A percentile compares a stretch with the other conserved stretches of the same genome.
These are phyloP conservation scores for Pluvianellus socialis DNA, from an alignment of 2,113 vertebrate species.

Conservation along the genomic window DNA sequence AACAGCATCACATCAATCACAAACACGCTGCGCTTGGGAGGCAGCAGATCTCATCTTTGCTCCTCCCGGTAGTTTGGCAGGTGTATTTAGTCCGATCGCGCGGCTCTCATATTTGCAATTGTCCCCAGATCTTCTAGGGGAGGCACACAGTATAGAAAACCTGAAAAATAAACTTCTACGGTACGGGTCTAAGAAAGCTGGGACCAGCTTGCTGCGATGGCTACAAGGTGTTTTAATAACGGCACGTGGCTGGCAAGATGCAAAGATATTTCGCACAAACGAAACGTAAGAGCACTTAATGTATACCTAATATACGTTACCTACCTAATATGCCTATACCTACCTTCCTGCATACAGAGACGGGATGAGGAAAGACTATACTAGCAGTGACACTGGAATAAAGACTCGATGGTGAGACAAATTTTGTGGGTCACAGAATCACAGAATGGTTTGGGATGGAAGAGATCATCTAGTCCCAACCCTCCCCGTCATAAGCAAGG, in stretches of 20 bases:
- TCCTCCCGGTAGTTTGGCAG: not conserved
- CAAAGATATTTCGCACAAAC: not conserved
- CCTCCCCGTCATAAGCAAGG: not conserved
- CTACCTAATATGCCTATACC: not conserved
- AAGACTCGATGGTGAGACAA: not conserved
- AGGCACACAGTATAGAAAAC: accelerated
- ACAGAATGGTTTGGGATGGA: not conserved
- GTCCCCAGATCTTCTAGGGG: not conserved
- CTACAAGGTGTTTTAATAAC: not conserved
- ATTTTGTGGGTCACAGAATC: not conserved
- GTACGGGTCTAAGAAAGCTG: not conserved
- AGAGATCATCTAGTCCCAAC: not conserved
- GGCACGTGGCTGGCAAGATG: not conserved
- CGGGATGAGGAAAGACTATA: not conserved
- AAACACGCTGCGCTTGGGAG: accelerated
- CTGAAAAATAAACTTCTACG: not conserved
- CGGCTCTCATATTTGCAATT: not conserved
- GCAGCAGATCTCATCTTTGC: not conserved
- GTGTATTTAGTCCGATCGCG: accelerated
- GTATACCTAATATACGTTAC: too few species aligned
- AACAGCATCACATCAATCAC: not conserved
- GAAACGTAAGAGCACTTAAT: accelerated
- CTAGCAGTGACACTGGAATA: not conserved
- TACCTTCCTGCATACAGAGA: not conserved
- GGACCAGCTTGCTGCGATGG: accelerated